phyloP scores from a whole-genome alignment of 2,113 vertebrate genomes.

The Ranitomeya variabilis region DNA sequence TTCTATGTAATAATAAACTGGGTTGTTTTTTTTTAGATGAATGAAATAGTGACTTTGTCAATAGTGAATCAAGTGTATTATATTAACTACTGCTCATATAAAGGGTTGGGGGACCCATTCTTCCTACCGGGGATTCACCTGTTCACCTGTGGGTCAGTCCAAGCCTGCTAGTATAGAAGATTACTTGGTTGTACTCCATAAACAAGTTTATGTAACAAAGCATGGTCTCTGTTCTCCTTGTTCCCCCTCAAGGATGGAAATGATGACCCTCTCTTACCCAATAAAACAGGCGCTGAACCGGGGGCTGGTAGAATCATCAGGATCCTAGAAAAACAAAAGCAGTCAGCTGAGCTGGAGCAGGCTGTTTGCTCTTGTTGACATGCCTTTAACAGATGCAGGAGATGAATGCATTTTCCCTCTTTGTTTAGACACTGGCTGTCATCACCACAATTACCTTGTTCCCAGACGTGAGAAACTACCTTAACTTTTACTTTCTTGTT shows the following conservation, averaged over 20 bases:
- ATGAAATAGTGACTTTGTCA: too few species aligned
- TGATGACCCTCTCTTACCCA: slow-evolving; percentile 70
- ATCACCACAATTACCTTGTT: slow-evolving; percentile 49
- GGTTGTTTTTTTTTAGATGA: too few species aligned
- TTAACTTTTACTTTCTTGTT: slow-evolving; percentile 7
- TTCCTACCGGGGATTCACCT: too few species aligned
- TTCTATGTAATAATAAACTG: too few species aligned
- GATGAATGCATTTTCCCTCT: slow-evolving; percentile 60
- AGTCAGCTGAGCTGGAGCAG: slow-evolving; percentile 54
- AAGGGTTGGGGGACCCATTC: too few species aligned
- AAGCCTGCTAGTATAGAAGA: neutral
- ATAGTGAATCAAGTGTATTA: too few species aligned
- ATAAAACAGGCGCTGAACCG: slow-evolving; percentile 73
- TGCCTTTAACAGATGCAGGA: slow-evolving; percentile 60
- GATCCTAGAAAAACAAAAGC: slow-evolving; percentile 68
- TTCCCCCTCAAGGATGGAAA: slow-evolving; percentile 65
- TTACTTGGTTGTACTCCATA: neutral
- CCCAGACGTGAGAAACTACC: slow-evolving; percentile 53
- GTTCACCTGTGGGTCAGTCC: too few species aligned
- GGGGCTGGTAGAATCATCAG: slow-evolving; percentile 68
- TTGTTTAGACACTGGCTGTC: slow-evolving; percentile 60
- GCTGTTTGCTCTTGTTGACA: slow-evolving; percentile 71
- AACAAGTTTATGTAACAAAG: neutral
- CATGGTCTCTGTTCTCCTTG: slow-evolving; percentile 58
- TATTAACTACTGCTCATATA: too few species aligned